A percentile compares a stretch with the other conserved stretches of the same genome.
Evolutionary conservation across 2,797 vertebrate species (phyloP).

Genomic region (Lacerta agilis): DNA sequence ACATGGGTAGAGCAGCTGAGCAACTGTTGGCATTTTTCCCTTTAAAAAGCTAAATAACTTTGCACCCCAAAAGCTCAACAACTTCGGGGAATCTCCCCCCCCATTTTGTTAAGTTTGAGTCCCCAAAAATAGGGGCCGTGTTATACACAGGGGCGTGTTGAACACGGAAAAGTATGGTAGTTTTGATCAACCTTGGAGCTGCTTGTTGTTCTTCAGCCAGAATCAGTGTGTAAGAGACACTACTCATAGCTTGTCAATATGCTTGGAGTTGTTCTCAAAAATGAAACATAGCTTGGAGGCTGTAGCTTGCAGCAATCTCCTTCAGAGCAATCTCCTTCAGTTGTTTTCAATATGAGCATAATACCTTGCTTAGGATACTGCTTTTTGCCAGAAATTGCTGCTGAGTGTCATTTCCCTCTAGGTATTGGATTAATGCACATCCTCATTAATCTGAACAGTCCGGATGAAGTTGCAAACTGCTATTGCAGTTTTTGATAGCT

Average conservation of each 20-base stretch:
- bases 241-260: not conserved
- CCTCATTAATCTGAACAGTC: not conserved
- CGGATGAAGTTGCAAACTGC: not conserved
- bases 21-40: no score
- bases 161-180: no score
- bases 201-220: not conserved
- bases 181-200: not conserved
- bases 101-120: no score
- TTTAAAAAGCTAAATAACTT: no score
- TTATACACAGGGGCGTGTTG: no score
- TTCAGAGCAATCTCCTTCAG: not conserved
- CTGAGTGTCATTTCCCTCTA: not conserved
- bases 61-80: no score
- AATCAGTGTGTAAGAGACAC: not conserved
- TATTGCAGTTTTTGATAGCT: not conserved
- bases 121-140: no score
- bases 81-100: no score
- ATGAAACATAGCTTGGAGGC: not conserved
- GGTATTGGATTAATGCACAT: not conserved
- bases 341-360: not conserved
- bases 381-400: not conserved
- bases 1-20: no score
- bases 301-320: not conserved
- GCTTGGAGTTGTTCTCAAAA: slow-evolving; percentile 2
- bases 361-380: not conserved